A percentile compares a stretch with the other conserved stretches of the same genome.
Conservation (phyloP, 2,888 invertebrate genomes). For the Eupithecia insigniata region DNA sequence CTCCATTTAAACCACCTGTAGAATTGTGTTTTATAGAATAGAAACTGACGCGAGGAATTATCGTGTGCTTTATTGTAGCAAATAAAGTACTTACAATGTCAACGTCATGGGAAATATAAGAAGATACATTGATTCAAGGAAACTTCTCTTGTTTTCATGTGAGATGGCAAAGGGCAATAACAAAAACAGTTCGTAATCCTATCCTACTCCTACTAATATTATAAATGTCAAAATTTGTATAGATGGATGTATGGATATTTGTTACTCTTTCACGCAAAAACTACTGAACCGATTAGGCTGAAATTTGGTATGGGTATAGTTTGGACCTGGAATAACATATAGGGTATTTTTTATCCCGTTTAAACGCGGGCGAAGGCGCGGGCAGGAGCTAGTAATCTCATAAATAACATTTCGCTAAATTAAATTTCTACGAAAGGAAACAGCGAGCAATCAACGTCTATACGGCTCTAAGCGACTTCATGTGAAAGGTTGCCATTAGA, state of each 20-base stretch:
- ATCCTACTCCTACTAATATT: no score
- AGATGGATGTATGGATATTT: no score
- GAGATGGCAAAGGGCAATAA: background rate
- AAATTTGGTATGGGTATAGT: no score
- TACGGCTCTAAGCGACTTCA: background rate
- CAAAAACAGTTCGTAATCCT: background rate
- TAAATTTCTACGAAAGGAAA: background rate
- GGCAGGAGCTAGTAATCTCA: no score
- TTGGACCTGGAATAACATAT: no score
- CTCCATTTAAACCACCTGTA: no score
- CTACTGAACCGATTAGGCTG: no score
- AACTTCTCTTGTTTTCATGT: background rate
- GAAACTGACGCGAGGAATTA: background rate
- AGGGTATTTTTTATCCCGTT: no score
- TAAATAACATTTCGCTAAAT: background rate
- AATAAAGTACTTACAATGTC: no score
- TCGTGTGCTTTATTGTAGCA: background rate
- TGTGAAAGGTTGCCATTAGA: background rate
- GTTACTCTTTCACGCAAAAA: no score
- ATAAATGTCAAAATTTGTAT: no score
- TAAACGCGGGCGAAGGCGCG: no score
- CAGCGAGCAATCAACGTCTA: background rate
- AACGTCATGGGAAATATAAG: background rate
- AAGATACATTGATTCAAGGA: background rate
- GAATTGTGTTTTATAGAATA: background rate